Evolutionary conservation across 2,113 vertebrate species (phyloP).

Genomic region (Sciurus niger): DNA sequence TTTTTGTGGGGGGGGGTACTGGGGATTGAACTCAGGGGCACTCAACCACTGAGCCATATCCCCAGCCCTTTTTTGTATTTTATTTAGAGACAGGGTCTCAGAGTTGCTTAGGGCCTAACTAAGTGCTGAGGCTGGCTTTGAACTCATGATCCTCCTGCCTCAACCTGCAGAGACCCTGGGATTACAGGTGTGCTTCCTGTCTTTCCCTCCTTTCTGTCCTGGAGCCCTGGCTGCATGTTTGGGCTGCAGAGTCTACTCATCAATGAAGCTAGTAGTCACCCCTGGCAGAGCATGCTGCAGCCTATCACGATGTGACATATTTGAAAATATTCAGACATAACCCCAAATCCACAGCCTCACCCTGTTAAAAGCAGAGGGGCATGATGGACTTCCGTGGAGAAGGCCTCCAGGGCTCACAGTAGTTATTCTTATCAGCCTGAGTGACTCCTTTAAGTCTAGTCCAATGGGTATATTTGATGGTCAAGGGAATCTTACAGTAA

Average conservation of each 20-base stretch:
- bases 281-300: not conserved
- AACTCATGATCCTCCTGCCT: too few relatives aligned
- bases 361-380: not conserved
- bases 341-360: not conserved
- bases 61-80: too few relatives aligned
- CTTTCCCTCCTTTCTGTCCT: not conserved
- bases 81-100: too few relatives aligned
- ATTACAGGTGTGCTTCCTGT: not conserved
- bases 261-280: not conserved
- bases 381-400: not conserved
- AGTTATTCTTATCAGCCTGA: not conserved
- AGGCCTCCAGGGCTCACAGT: not conserved
- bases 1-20: too few relatives aligned
- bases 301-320: not conserved
- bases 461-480: not conserved
- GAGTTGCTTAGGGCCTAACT: too few relatives aligned
- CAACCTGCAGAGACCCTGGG: too few relatives aligned
- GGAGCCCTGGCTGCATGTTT: not conserved
- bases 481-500: not conserved
- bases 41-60: too few relatives aligned
- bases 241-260: not conserved
- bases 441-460: not conserved
- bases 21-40: too few relatives aligned
- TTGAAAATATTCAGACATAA: not conserved
- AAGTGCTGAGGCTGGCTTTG: too few relatives aligned